A percentile compares a stretch with the other conserved stretches of the same genome.
These are phyloP conservation scores for Gymnoscopelus microlampas DNA, from an alignment of 2,797 vertebrate genomes.

Conservation along the genomic window DNA sequence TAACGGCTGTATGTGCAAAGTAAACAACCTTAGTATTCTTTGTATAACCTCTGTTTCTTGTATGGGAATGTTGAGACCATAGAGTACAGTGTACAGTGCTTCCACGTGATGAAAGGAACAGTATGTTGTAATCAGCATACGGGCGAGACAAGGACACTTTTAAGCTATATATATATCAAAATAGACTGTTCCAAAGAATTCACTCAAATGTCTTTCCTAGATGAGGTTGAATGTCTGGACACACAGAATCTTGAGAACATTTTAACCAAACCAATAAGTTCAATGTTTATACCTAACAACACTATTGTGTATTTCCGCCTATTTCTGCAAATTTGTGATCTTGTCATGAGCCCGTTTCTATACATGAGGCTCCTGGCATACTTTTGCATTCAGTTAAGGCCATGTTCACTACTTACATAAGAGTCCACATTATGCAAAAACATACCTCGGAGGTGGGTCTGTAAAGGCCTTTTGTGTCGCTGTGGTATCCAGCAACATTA, in stretches of 20 bases:
- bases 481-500: slow-evolving; percentile 43
- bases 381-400: slow-evolving; percentile 23
- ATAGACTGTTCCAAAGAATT: no score
- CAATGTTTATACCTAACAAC: neutral
- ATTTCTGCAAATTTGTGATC: neutral
- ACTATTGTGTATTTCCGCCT: slow-evolving; percentile 2
- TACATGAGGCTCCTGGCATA: neutral
- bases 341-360: neutral
- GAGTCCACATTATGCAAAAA: slow-evolving; percentile 35
- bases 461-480: slow-evolving; percentile 52
- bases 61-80: no score
- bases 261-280: neutral
- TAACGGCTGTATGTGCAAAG: no score
- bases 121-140: neutral
- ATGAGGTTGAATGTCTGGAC: no score
- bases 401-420: slow-evolving; percentile 27
- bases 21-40: no score
- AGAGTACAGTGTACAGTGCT: no score
- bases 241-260: neutral
- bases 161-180: neutral
- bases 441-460: slow-evolving; percentile 39
- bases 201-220: no score
- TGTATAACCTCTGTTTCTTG: no score
- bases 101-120: neutral
- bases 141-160: neutral